Conservation (phyloP, 2,888 invertebrate species). For the Ceratothoa steindachneri region DNA sequence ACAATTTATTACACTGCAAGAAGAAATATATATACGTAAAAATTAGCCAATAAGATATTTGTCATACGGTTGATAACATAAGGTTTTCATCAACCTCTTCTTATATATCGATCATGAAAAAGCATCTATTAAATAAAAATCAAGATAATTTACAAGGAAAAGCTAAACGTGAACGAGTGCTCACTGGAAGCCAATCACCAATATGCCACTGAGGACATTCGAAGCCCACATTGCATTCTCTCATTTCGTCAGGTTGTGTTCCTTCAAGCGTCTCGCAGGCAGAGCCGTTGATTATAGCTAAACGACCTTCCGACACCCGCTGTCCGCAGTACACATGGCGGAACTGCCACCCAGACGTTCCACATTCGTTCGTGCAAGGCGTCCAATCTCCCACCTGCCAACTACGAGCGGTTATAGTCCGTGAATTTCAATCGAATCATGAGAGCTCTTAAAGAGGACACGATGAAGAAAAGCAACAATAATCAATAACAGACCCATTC, state of each 20-base stretch:
- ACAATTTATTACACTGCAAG: slow-evolving; percentile 76
- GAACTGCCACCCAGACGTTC: slow-evolving; percentile 55
- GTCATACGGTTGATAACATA: no score
- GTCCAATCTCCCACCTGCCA: slow-evolving; percentile 79
- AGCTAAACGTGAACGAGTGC: no score
- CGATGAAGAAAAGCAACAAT: no score
- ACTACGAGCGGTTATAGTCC: slow-evolving; percentile 37
- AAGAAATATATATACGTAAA: no score
- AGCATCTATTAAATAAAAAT: no score
- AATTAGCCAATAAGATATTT: no score
- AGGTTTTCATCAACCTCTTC: no score
- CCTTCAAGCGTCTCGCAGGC: slow-evolving; percentile 60
- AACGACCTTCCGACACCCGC: slow-evolving; percentile 67
- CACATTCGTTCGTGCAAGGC: slow-evolving; percentile 76
- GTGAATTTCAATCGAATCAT: background rate
- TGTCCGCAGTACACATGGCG: slow-evolving; percentile 71
- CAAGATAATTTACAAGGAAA: no score
- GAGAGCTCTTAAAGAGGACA: background rate
- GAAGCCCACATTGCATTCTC: slow-evolving; percentile 70
- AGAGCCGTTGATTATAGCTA: slow-evolving; percentile 68
- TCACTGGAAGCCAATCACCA: slow-evolving; percentile 85
- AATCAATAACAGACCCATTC: no score
- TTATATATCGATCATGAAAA: no score
- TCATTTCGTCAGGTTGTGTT: slow-evolving; percentile 61
- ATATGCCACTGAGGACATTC: slow-evolving; percentile 81